Conservation (phyloP, 2,888 invertebrate species). For the Ptilodon capucinus region DNA sequence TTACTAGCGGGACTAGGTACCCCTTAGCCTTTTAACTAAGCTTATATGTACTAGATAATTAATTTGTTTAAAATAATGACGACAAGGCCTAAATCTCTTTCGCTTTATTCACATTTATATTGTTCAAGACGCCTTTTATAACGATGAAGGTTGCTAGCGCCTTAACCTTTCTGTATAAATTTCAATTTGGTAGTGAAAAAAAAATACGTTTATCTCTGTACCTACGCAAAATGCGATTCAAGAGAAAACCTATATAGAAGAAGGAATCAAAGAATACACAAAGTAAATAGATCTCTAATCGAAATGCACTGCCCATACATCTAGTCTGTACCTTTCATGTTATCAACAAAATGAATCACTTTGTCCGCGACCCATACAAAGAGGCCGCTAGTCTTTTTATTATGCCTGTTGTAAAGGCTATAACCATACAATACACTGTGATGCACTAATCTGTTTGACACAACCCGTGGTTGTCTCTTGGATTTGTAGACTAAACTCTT, state of each 20-base stretch:
- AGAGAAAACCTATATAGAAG: not conserved
- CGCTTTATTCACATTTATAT: no score
- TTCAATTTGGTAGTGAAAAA: no score
- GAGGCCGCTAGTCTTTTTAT: slow-evolving; percentile 53
- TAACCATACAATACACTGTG: slow-evolving; percentile 66
- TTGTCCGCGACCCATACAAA: slow-evolving; percentile 36
- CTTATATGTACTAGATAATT: no score
- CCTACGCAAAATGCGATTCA: not conserved
- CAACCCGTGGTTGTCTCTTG: slow-evolving; percentile 58
- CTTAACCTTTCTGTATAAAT: no score
- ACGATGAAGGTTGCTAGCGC: no score
- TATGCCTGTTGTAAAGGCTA: slow-evolving; percentile 55
- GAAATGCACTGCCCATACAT: slow-evolving; percentile 46
- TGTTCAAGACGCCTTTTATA: no score
- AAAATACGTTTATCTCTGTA: no score
- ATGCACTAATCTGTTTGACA: slow-evolving; percentile 68
- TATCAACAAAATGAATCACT: slow-evolving; percentile 61
- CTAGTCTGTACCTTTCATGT: slow-evolving; percentile 57
- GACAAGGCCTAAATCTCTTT: no score
- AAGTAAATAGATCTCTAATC: slow-evolving; percentile 40
- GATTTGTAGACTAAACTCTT: slow-evolving; percentile 57
- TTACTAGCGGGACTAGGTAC: no score
- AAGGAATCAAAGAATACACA: slow-evolving; percentile 11
- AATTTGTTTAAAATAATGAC: no score
- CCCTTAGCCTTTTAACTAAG: no score